A percentile compares a stretch with the other conserved stretches of the same genome.
Evolutionary conservation across 2,797 vertebrate species (phyloP).

Genomic region (Falco biarmicus): DNA sequence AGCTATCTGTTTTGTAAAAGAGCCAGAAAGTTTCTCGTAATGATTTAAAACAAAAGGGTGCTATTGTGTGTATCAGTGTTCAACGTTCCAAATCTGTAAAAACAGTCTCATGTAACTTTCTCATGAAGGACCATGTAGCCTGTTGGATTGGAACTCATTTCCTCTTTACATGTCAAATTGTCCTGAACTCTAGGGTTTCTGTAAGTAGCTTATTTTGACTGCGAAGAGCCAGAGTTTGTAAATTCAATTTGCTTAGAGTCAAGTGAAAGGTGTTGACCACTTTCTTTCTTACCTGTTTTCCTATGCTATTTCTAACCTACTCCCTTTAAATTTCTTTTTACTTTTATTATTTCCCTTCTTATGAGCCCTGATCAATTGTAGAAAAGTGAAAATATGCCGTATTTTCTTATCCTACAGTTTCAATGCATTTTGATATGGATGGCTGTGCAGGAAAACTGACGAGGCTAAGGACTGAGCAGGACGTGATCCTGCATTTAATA

Average conservation of each 20-base stretch:
- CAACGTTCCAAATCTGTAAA: background rate
- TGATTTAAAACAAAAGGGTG: background rate
- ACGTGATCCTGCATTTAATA: background rate
- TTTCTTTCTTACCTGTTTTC: background rate
- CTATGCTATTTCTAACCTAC: background rate
- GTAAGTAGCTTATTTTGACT: background rate
- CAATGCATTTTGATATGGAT: background rate
- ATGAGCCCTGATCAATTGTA: background rate
- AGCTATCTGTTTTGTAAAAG: background rate
- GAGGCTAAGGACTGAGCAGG: background rate
- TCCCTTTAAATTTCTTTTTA: background rate
- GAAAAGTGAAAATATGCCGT: background rate
- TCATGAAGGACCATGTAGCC: background rate
- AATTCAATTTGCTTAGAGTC: background rate
- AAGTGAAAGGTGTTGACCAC: background rate
- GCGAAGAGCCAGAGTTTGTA: background rate
- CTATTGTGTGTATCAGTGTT: background rate
- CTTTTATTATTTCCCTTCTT: background rate
- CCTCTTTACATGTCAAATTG: background rate
- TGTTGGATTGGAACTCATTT: background rate
- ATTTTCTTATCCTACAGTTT: background rate
- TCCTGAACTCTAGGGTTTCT: background rate
- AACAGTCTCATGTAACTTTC: background rate
- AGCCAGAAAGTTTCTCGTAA: background rate
- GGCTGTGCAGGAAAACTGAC: background rate